Base-by-base conservation (phyloP, 2,113 vertebrate species). In the Chiloscyllium plagiosum region DNA sequence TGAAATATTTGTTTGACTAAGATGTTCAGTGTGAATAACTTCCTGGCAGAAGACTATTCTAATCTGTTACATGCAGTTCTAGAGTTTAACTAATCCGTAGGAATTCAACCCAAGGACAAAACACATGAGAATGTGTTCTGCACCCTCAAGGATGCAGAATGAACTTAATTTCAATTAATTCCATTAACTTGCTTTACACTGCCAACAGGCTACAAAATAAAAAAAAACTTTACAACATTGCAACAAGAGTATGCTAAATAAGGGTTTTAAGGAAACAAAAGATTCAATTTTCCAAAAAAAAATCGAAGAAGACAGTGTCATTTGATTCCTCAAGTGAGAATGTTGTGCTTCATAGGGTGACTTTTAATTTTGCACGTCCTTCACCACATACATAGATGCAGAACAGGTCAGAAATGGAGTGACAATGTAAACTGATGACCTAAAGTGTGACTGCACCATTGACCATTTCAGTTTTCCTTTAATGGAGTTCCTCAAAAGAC, bases 361-460 rank as follows among this genome's bases (percentile, higher is more conserved):
- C 94, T 95, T 76, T 76, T 72, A 50, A 95, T 95, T 95, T 95
- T 95, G 94, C 94, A 95, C 15, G 26, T 72, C 69, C 94, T 52
- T 95, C 94, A 72, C 69, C 52, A 33, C 52, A 52, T 95, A 95
- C 94, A 50, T 72, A 72, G 94, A 26, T 72, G 69, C 68, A 72
- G 94, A 95, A 50, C 68, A 72, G 68, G 94, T 95, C 94, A 72
- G 22, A 29, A 95, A 95, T 95, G 20, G 94, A 70, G 68, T 95
- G 94, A 95, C 69, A 95, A 95, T 6, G 12, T 72, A 95, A 95
- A 76, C 94, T 95, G 94, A 72, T 72, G 94, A 95, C 94, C 94
- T 95, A 72, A 95, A 95, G 94, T 95, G 94, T 95, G 94, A 95
- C 68, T 95, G 94, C 94, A 72, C 42, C 47, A 95, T 95, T 95